Evolutionary conservation across 2,888 invertebrate species (phyloP).

Genomic region (Eupithecia exiguata): DNA sequence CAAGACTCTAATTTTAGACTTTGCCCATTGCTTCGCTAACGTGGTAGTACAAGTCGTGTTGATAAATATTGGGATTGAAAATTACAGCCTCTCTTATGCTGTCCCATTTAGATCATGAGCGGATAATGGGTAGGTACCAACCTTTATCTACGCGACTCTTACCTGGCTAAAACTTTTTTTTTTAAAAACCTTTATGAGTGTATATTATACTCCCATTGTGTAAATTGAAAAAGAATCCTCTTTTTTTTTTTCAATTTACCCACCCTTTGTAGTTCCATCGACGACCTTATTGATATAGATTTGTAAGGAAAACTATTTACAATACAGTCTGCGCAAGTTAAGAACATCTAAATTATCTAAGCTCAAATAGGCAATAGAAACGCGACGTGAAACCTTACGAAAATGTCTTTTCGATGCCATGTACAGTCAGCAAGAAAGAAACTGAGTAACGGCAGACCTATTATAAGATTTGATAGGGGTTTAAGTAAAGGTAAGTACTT

Average conservation of each 20-base stretch:
- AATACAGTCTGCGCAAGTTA: neutral
- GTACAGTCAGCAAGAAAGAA: neutral
- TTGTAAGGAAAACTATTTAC: neutral
- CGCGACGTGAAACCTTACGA: conserved; percentile 8
- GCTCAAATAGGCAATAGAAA: neutral
- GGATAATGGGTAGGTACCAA: no score
- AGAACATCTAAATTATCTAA: neutral
- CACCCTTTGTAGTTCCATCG: neutral
- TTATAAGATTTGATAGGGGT: neutral
- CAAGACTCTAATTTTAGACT: neutral
- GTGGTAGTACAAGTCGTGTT: neutral
- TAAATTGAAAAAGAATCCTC: no score
- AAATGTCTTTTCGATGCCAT: conserved; percentile 29
- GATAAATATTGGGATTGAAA: neutral
- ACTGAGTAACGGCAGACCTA: neutral
- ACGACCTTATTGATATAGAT: neutral
- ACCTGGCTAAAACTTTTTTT: no score
- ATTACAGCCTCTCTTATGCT: neutral
- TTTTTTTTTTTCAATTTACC: no score
- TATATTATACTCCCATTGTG: no score
- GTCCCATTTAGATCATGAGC: neutral
- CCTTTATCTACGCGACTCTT: neutral
- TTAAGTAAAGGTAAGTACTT: neutral
- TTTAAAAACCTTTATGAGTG: no score
- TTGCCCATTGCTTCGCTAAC: neutral